Percentiles rank a stretch among this genome's conserved stretches.
Evolutionary conservation across 2,113 vertebrate genomes (phyloP).

Genomic region (Trochalopteron elliotii): DNA sequence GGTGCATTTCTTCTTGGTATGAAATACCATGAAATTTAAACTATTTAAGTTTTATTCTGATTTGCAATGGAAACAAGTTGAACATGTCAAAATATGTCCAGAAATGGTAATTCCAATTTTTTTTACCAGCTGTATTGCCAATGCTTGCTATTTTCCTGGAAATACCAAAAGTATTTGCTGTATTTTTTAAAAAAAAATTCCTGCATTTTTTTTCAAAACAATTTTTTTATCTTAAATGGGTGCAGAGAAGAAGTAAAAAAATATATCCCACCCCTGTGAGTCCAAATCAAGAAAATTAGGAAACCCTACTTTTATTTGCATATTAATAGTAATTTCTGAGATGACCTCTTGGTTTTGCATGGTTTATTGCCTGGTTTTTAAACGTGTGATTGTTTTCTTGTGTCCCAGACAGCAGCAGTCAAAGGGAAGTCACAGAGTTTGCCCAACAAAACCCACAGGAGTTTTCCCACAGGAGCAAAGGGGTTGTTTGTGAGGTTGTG

Average conservation of each 20-base stretch:
- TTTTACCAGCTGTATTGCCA: background rate
- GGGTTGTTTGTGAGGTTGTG: background rate
- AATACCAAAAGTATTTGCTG: background rate
- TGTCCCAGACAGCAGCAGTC: background rate
- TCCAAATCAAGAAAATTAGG: background rate
- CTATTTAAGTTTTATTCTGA: background rate
- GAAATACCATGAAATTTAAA: background rate
- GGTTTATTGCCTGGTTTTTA: background rate
- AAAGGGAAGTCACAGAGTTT: background rate
- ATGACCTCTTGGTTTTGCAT: background rate
- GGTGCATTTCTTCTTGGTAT: background rate
- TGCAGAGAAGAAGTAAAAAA: background rate
- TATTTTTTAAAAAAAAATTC: background rate
- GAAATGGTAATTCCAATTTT: background rate
- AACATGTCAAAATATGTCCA: background rate
- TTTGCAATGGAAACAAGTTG: background rate
- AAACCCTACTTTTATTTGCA: background rate
- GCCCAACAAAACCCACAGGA: background rate
- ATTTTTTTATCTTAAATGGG: background rate
- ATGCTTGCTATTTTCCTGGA: background rate
- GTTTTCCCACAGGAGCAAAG: background rate
- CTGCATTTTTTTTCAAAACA: background rate
- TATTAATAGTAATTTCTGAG: background rate
- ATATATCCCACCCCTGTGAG: background rate
- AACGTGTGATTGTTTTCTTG: background rate